Percentiles rank a stretch among this genome's conserved stretches.
Conservation (phyloP, 2,113 vertebrate genomes). For the Chaetura pelagica region DNA sequence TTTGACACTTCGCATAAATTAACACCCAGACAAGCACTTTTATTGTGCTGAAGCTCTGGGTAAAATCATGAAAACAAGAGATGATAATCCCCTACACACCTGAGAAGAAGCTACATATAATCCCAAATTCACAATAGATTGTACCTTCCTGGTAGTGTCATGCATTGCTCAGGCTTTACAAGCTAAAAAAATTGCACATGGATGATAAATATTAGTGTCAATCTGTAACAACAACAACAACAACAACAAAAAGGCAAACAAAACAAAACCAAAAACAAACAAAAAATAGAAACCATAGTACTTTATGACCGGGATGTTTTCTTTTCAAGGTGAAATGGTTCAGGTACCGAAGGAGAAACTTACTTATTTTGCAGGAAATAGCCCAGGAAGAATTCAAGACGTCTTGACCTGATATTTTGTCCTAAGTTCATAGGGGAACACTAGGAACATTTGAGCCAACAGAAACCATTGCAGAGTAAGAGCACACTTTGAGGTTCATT, state of each 20-base stretch:
- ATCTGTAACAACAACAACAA: neutral
- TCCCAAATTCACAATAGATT: neutral
- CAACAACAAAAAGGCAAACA: too few relatives aligned
- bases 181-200: neutral
- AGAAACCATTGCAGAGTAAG: neutral
- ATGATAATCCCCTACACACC: rapidly evolving
- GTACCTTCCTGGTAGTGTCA: neutral
- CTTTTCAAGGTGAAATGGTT: rapidly evolving
- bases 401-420: neutral
- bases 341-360: neutral
- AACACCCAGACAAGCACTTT: neutral
- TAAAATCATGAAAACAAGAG: neutral
- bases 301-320: neutral
- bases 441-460: rapidly evolving
- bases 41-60: neutral
- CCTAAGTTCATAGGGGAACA: neutral
- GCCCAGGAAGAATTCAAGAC: neutral
- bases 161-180: neutral
- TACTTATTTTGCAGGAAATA: neutral
- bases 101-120: neutral
- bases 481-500: neutral
- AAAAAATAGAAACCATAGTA: neutral
- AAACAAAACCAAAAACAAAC: rapidly evolving
- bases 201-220: neutral
- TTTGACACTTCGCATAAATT: neutral